Base-by-base conservation (phyloP, 2,797 vertebrate genomes). In the Australoheros facetus region DNA sequence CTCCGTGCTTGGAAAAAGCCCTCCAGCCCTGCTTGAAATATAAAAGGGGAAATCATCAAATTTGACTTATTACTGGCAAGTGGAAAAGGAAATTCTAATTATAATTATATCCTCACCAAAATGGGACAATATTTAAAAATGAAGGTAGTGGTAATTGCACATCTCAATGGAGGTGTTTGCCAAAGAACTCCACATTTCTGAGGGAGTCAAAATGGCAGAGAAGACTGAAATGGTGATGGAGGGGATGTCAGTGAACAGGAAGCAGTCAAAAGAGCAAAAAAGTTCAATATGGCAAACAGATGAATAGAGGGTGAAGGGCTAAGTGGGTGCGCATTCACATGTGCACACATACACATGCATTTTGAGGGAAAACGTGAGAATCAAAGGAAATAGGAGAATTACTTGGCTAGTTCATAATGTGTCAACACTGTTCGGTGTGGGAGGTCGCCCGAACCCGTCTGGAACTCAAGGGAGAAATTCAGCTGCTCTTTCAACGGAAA, bases 371-470 rank as follows among this genome's bases (percentile, higher is more conserved):
- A 72, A 55, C 32, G 81, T 54, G n/a, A 71, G 82, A 87, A 90
- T 90, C 73, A 82, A 83, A 85, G 56, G 76, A 79, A 85, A 66
- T 56, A 17, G 74, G 12, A 74, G 76, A 81, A 82, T 70, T 84
- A 57, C 48, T 72, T 66, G 45, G 82, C 84, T 7, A 17, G 48
- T 69, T 79, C 73, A 14, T 78, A 72, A 87, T 54, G 78, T 88
- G 91, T 92, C 90, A 87, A 89, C 90, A 82, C 51, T 23, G 84
- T 78, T 82, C 71, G 32, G 88, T 53, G 89, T 92, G 93, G 92
- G 93, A 87, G 92, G 92, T 90, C 78, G 74, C 79, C 87, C 69
- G 39, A 16, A 78, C 60, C 66, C 23, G 71, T 82, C 26, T 28
- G 53, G 72, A 79, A 82, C 91, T 87, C 88, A 1, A 8, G 90